These are phyloP conservation scores for Semicossyphus pulcher DNA, from an alignment of 2,113 vertebrate genomes.

Conservation along the genomic window DNA sequence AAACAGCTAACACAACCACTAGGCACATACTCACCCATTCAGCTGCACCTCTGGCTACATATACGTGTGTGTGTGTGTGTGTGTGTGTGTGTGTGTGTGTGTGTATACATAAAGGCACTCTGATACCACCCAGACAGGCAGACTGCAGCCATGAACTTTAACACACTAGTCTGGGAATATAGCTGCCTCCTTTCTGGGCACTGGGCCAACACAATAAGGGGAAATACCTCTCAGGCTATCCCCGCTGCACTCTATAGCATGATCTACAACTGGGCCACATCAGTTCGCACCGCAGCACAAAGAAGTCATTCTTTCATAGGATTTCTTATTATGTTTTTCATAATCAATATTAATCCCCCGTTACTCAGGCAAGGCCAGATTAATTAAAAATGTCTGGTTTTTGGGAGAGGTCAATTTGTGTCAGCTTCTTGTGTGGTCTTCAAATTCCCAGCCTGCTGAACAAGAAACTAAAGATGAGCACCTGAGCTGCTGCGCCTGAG, in stretches of 20 bases:
- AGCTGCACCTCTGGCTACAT: conserved; percentile 18
- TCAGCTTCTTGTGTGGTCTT: conserved; percentile 54
- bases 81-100: conserved; percentile 7
- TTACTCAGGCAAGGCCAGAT: conserved; percentile 29
- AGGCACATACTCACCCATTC: conserved; percentile 22
- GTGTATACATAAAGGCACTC: conserved; percentile 6
- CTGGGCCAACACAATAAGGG: conserved; percentile 53
- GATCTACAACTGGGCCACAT: conserved; percentile 49
- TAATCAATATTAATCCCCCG: conserved; percentile 51
- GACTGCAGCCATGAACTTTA: conserved; percentile 74
- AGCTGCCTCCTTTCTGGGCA: conserved; percentile 47
- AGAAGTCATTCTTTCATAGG: conserved; percentile 53
- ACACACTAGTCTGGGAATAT: conserved; percentile 60
- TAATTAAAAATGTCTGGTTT: conserved; percentile 33
- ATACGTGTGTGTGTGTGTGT: conserved; percentile 6
- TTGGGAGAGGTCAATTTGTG: conserved; percentile 17
- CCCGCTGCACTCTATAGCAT: conserved; percentile 12
- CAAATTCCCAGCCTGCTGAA: neutral
- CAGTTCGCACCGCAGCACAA: conserved; percentile 54
- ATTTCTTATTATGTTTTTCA: conserved; percentile 45
- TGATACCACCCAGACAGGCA: conserved; percentile 47
- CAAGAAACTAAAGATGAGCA: conserved; percentile 9
- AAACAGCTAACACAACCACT: neutral
- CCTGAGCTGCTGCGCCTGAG: neutral
- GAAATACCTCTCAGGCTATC: conserved; percentile 66